Conservation (phyloP, 1,140 invertebrate species). For the Polypedilum vanderplanki region DNA sequence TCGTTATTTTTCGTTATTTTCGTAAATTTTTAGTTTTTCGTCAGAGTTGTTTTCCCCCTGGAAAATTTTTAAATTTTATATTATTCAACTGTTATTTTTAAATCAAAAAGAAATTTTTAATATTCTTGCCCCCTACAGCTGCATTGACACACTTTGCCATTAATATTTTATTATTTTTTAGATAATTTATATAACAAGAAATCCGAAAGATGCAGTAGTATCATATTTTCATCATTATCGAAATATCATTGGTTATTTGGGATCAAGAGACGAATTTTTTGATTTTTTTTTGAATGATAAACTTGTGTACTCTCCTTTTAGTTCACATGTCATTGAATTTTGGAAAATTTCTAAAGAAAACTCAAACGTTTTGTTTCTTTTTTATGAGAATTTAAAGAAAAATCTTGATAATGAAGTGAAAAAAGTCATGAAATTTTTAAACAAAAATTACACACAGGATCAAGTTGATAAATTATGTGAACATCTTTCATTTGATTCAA, state of each 20-base stretch:
- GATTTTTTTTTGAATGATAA: slow-evolving; percentile 61
- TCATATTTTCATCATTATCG: slow-evolving; percentile 78
- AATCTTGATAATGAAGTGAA: slow-evolving; percentile 53
- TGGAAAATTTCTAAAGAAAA: slow-evolving; percentile 58
- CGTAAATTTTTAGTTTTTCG: no score
- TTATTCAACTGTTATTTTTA: no score
- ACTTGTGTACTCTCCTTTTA: slow-evolving; percentile 55
- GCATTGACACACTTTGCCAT: not conserved
- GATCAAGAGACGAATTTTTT: slow-evolving; percentile 66
- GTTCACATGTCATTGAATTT: slow-evolving; percentile 56
- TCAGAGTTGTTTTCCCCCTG: no score
- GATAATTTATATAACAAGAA: slow-evolving; percentile 76
- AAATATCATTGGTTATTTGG: slow-evolving; percentile 56
- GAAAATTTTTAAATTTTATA: no score
- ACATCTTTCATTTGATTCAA: slow-evolving; percentile 65
- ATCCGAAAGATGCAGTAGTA: slow-evolving; percentile 84
- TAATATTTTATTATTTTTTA: not conserved
- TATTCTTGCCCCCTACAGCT: not conserved
- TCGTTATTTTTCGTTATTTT: no score
- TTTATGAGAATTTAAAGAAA: slow-evolving; percentile 73
- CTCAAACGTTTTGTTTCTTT: slow-evolving; percentile 53
- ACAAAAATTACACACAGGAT: slow-evolving; percentile 56
- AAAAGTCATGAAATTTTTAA: slow-evolving; percentile 62
- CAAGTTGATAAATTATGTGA: slow-evolving; percentile 55
- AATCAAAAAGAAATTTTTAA: no score